These are phyloP conservation scores for Ridgeia piscesae DNA, from an alignment of 1,140 invertebrate genomes.

Conservation along the genomic window DNA sequence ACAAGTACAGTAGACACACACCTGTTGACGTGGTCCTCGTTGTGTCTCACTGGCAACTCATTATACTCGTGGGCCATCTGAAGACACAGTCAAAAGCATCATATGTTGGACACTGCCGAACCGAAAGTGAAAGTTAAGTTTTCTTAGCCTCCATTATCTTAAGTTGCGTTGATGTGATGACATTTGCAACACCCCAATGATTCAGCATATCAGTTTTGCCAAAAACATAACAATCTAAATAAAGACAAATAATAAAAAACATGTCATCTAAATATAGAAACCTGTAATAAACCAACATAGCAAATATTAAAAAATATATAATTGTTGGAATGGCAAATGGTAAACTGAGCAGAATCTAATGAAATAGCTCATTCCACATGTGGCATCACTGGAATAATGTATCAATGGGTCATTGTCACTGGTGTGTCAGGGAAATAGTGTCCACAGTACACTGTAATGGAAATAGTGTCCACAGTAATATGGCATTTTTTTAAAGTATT, in stretches of 20 bases:
- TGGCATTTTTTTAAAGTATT: no score
- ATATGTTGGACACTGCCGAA: neutral
- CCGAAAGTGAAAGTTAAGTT: neutral
- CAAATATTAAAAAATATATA: no score
- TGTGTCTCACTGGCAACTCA: conserved; percentile 94
- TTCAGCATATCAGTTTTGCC: neutral
- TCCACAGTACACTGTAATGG: no score
- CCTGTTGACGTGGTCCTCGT: conserved; percentile 91
- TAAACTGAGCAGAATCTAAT: no score
- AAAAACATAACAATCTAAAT: neutral
- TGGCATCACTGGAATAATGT: no score
- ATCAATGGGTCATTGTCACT: no score
- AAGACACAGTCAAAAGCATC: neutral
- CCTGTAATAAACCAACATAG: no score
- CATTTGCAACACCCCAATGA: neutral
- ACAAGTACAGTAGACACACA: neutral
- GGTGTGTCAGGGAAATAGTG: no score
- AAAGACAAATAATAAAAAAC: neutral
- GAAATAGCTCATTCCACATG: no score
- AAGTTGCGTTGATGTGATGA: neutral
- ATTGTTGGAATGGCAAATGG: no score
- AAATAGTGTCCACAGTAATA: no score
- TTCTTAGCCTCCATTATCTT: neutral
- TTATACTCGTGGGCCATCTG: conserved; percentile 85
- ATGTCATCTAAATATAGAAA: no score